Evolutionary conservation across 2,797 vertebrate genomes (phyloP).

Genomic region (Morelia viridis): DNA sequence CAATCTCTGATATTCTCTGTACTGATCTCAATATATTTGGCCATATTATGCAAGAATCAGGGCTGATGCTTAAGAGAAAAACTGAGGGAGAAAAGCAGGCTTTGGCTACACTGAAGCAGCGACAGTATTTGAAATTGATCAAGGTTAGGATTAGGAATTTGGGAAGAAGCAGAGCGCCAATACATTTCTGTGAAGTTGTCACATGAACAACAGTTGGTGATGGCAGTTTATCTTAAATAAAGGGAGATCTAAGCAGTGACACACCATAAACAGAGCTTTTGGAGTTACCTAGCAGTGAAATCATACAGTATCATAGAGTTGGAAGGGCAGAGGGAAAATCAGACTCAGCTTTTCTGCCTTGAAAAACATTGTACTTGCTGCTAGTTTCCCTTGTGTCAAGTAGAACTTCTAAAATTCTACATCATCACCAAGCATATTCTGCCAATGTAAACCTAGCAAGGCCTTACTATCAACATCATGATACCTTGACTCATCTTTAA

Average conservation of each 20-base stretch:
- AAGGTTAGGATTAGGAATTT: neutral
- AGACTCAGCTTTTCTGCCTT: neutral
- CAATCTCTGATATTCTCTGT: neutral
- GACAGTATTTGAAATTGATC: neutral
- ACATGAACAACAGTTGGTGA: neutral
- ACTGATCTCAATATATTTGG: constrained; percentile 17
- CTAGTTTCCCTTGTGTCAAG: neutral
- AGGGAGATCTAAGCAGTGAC: neutral
- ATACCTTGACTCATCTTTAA: neutral
- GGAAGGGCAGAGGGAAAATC: neutral
- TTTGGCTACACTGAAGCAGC: neutral
- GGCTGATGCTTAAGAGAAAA: neutral
- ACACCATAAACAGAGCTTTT: neutral
- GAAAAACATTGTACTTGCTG: neutral
- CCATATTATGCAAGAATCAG: neutral
- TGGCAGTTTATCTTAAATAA: neutral
- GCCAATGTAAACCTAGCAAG: neutral
- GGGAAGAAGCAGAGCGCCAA: neutral
- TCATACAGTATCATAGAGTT: neutral
- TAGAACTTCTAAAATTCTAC: neutral
- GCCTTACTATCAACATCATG: neutral
- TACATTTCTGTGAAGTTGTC: neutral
- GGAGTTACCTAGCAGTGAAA: neutral
- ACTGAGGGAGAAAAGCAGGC: neutral
- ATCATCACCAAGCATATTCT: neutral